Conservation (phyloP, 2,113 vertebrate species). For the Ceyx melanurus region DNA sequence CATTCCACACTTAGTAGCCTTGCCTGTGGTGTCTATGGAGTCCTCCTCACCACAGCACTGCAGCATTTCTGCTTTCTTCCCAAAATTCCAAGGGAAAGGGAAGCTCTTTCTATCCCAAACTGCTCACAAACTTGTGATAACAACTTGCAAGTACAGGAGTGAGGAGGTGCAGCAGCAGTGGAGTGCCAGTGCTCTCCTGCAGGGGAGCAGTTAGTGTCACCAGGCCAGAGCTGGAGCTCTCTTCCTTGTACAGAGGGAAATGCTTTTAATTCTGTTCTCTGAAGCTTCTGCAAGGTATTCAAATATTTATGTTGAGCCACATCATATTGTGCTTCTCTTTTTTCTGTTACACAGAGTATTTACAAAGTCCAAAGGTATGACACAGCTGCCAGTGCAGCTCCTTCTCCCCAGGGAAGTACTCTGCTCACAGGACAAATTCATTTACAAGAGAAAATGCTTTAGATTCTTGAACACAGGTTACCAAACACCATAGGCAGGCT, state of each 20-base stretch:
- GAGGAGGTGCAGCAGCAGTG: not conserved
- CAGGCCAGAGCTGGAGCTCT: not conserved
- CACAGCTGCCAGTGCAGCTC: not conserved
- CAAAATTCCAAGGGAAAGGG: not conserved
- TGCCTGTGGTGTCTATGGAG: not conserved
- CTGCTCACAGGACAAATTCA: not conserved
- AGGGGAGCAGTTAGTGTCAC: not conserved
- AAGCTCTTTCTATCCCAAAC: not conserved
- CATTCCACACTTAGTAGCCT: not conserved
- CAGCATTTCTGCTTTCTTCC: not conserved
- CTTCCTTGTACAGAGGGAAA: not conserved
- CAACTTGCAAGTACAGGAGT: not conserved
- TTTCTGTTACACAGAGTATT: no score
- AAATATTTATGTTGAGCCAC: not conserved
- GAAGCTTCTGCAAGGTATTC: not conserved
- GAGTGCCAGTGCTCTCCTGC: not conserved
- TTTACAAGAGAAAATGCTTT: not conserved
- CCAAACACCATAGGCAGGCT: not conserved
- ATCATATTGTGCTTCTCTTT: not conserved
- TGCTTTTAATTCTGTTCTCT: not conserved
- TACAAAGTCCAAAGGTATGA: not conserved
- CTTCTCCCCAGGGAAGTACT: not conserved
- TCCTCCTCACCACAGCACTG: accelerated
- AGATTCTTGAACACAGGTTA: not conserved
- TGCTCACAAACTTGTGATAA: not conserved